phyloP scores from a whole-genome alignment of 2,797 vertebrate genomes.

The Heteromormyrus szaboi region DNA sequence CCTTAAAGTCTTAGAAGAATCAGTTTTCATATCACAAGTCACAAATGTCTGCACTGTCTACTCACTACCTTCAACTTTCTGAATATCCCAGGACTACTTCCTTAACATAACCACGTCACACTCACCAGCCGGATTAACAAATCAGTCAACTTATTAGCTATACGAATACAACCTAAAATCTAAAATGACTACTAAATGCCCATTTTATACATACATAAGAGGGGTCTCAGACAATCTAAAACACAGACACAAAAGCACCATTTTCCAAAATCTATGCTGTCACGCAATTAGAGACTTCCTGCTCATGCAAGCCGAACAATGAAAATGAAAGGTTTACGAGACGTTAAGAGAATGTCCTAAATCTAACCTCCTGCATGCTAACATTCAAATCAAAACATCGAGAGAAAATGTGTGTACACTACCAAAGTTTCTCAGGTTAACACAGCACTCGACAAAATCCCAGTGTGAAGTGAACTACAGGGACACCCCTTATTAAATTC shows the following conservation, averaged over 20 bases:
- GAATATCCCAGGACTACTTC: background rate
- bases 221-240: background rate
- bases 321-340: slow-evolving; percentile 1
- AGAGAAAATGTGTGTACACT: background rate
- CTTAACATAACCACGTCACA: background rate
- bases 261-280: background rate
- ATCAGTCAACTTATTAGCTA: background rate
- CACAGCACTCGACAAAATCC: background rate
- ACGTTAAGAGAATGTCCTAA: background rate
- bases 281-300: background rate
- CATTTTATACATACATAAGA: background rate
- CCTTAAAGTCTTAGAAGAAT: background rate
- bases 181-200: background rate
- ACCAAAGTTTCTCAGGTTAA: background rate
- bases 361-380: background rate
- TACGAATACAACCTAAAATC: background rate
- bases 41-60: background rate
- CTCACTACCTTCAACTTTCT: background rate
- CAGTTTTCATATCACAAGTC: background rate
- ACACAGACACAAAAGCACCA: background rate
- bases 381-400: background rate
- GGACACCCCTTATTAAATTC: background rate
- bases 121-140: background rate
- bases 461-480: background rate
- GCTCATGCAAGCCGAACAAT: background rate